A percentile compares a stretch with the other conserved stretches of the same genome.
Evolutionary conservation across 2,797 vertebrate genomes (phyloP).

Genomic region (Aeoliscus strigatus): DNA sequence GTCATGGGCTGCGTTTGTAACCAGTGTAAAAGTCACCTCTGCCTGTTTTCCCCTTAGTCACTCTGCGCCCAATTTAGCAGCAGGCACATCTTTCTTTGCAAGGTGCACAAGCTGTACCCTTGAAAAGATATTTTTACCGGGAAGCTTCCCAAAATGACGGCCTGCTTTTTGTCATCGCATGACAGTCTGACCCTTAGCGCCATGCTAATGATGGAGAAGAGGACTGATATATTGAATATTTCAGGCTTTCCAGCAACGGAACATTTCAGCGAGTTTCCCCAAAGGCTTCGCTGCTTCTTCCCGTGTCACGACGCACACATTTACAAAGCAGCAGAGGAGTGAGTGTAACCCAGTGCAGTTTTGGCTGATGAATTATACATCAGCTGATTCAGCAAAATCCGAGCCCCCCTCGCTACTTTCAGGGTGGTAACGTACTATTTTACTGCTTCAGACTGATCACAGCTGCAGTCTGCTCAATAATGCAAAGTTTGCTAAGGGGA

Average conservation of each 20-base stretch:
- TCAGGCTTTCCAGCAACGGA: slow-evolving; percentile 4
- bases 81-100: slow-evolving; percentile 59
- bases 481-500: slow-evolving; percentile 20
- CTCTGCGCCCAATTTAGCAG: slow-evolving; percentile 56
- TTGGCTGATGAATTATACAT: slow-evolving; percentile 69
- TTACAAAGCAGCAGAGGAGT: slow-evolving; percentile 30
- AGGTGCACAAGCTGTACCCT: slow-evolving; percentile 63
- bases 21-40: slow-evolving; percentile 55
- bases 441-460: slow-evolving; percentile 31
- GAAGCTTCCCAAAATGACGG: slow-evolving; percentile 40
- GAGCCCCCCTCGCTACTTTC: slow-evolving; percentile 29
- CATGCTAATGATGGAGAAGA: slow-evolving; percentile 14
- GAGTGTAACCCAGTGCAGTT: slow-evolving; percentile 31
- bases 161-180: slow-evolving; percentile 13
- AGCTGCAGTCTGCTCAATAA: slow-evolving; percentile 9
- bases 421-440: slow-evolving; percentile 35
- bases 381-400: slow-evolving; percentile 62
- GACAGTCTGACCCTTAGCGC: slow-evolving; percentile 35
- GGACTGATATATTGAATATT: slow-evolving; percentile 4
- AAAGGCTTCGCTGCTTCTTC: slow-evolving; percentile 15
- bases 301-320: slow-evolving; percentile 13
- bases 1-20: slow-evolving; percentile 42
- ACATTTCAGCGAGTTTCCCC: slow-evolving; percentile 10
- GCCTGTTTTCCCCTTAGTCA: slow-evolving; percentile 61
- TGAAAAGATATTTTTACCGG: slow-evolving; percentile 56